These are phyloP conservation scores for Xiphydria camelus DNA, from an alignment of 2,888 invertebrate genomes.

Conservation along the genomic window DNA sequence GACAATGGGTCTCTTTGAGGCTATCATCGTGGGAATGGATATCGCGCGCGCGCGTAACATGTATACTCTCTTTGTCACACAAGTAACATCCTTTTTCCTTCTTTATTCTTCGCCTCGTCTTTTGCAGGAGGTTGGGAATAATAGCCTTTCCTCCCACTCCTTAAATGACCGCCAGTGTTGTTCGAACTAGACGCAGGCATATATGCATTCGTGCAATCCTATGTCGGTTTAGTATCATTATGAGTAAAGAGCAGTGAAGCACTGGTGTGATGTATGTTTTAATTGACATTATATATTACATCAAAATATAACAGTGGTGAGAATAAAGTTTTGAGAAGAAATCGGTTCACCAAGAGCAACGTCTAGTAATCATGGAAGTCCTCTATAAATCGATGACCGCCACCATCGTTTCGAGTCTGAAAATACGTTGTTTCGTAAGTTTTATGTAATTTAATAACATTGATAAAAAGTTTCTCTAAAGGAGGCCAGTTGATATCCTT, in stretches of 20 bases:
- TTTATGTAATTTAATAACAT: too few relatives aligned
- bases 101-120: constrained; percentile 8
- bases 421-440: constrained; percentile 44
- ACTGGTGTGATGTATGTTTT: too few relatives aligned
- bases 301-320: too few relatives aligned
- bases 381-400: too few relatives aligned
- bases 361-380: too few relatives aligned
- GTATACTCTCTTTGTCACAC: background rate
- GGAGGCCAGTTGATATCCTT: too few relatives aligned
- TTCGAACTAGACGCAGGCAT: constrained; percentile 53
- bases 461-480: too few relatives aligned
- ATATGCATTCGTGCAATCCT: constrained; percentile 53
- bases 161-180: constrained; percentile 55
- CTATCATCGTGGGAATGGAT: constrained; percentile 16
- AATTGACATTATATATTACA: too few relatives aligned
- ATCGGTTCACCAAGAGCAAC: too few relatives aligned
- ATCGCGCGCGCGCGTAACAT: constrained; percentile 10
- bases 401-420: too few relatives aligned
- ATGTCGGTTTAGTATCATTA: constrained; percentile 48
- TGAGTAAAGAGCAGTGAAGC: constrained; percentile 28
- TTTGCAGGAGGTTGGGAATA: background rate
- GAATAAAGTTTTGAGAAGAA: too few relatives aligned
- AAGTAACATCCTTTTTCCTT: constrained; percentile 1
- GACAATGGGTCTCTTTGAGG: constrained; percentile 44
- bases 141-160: constrained; percentile 38